Evolutionary conservation across 2,888 invertebrate genomes (phyloP), one percentile per base, ranked within the genome.

Genomic region (Lithophane socia): DNA sequence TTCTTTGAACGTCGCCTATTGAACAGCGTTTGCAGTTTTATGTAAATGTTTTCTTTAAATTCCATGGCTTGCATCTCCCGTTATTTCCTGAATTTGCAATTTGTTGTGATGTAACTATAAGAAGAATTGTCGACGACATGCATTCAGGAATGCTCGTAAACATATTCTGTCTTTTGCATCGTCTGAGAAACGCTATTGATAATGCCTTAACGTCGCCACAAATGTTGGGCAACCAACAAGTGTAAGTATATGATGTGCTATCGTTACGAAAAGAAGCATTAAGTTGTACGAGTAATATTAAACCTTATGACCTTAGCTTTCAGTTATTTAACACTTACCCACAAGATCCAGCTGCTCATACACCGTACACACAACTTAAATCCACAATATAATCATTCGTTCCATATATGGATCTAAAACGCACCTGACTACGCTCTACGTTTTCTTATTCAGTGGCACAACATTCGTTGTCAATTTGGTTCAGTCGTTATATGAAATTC

Each of bases 1-100:
- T 87, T 83, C 77, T 68, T 58, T 29, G 54, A 16, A 63, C 56
- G n/a, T 76, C 66, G 56, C 1, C 65, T 69, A 54, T 76, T 73
- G 61, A 85, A 76, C 56, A 64, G 37, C 64, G 12, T 64, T 65
- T 47, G 66, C 66, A 60, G 74, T 37, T 68, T 68, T 77, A 85
- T 85, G 73, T 66, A 47, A 72, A 85, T 85, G 52, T 70, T 70
- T 77, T 78, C 76, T 87, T 66, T 75, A 72, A 79, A 82, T 73
- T 79, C 68, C 54, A 60, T 61, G 10, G 58, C 44, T 74, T n/a
- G 56, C 18, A 47, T 24, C 61, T 52, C n/a, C 61, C 76, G 69
- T 76, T 79, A 82, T 79, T 72, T 69, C 21, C 72, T 79, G 79
- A 76, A 74, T 82, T 64, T 49, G 24, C 52, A 61, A 74, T 68